These are phyloP conservation scores for Leptopilina clavipes DNA, from an alignment of 1,140 invertebrate species.

Conservation along the genomic window DNA sequence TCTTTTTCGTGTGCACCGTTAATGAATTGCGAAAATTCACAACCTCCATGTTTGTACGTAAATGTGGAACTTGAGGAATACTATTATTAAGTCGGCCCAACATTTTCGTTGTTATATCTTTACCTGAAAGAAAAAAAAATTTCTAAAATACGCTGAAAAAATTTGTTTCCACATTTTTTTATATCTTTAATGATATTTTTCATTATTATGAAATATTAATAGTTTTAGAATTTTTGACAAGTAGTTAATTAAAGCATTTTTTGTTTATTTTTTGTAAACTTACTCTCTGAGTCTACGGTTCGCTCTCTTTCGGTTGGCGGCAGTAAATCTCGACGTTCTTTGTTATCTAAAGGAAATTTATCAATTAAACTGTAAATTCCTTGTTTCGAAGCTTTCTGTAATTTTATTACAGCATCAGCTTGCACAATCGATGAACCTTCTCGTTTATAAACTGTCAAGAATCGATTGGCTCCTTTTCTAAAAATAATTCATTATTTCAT, in stretches of 20 bases:
- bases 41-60: constrained; percentile 73
- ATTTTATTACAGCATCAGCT: constrained; percentile 81
- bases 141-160: no score
- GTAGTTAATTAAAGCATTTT: no score
- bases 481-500: no score
- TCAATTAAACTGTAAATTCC: constrained; percentile 78
- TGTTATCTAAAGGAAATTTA: constrained; percentile 82
- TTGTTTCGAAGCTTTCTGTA: constrained; percentile 80
- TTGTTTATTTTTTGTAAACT: no score
- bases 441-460: constrained; percentile 84
- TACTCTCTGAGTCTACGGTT: constrained; percentile 66
- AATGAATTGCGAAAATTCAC: constrained; percentile 76
- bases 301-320: constrained; percentile 76
- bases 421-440: constrained; percentile 82
- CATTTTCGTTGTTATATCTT: constrained; percentile 71
- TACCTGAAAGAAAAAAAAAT: constrained; percentile 63
- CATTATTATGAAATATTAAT: no score
- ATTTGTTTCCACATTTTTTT: no score
- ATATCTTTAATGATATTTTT: no score
- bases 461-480: constrained; percentile 82
- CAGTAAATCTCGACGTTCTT: constrained; percentile 81
- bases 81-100: constrained; percentile 79
- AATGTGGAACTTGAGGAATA: constrained; percentile 79
- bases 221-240: no score
- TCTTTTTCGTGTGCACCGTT: constrained; percentile 75